Conservation (phyloP, 2,113 vertebrate species). For the Podarcis muralis region DNA sequence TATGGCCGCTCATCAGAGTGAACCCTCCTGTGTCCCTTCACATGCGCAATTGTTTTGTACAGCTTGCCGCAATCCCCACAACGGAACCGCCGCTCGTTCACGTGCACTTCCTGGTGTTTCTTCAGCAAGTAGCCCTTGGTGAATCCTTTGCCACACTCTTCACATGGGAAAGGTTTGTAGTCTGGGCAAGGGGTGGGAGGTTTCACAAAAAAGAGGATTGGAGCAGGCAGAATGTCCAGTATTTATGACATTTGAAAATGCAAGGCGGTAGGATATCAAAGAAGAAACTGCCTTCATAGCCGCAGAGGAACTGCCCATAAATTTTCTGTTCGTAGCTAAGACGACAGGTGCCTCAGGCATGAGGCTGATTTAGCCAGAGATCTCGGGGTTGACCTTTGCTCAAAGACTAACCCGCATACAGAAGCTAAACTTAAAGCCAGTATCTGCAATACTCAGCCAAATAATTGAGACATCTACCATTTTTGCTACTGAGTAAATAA, state of each 20-base stretch:
- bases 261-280: too few relatives aligned
- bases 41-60: slow-evolving; percentile 95
- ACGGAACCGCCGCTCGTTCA: slow-evolving; percentile 91
- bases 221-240: neutral
- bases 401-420: too few relatives aligned
- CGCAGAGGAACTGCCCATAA: neutral
- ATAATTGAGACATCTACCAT: neutral
- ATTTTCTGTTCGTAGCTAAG: neutral
- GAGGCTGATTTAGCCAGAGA: neutral
- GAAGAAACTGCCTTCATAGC: neutral
- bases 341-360: neutral
- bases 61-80: slow-evolving; percentile 97
- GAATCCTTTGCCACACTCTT: slow-evolving; percentile 92
- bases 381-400: neutral
- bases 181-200: slow-evolving; percentile 64
- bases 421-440: neutral
- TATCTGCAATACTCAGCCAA: neutral
- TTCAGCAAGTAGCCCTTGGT: slow-evolving; percentile 93
- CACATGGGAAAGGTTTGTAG: slow-evolving; percentile 88
- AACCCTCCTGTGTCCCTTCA: slow-evolving; percentile 93
- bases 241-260: neutral
- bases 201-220: accelerated
- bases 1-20: slow-evolving; percentile 94
- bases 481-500: neutral
- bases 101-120: slow-evolving; percentile 94